Evolutionary conservation across 2,113 vertebrate species (phyloP).

Genomic region (Platichthys flesus): DNA sequence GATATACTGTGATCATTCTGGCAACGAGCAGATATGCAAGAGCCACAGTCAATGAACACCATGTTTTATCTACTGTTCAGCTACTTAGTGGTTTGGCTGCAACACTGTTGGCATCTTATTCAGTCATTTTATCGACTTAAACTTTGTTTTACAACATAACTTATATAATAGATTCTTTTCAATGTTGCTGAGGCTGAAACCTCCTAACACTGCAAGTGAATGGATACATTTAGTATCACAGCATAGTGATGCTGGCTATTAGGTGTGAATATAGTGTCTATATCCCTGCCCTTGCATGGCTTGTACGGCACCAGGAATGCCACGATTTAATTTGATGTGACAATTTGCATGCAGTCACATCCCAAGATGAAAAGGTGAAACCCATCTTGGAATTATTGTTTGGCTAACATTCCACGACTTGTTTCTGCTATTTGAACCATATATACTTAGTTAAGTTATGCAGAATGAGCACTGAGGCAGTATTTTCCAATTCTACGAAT

Average conservation of each 20-base stretch:
- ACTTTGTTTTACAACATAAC: neutral
- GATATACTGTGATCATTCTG: conserved; percentile 13
- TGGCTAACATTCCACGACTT: conserved; percentile 4
- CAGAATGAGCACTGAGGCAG: neutral
- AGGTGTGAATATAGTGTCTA: conserved; percentile 76
- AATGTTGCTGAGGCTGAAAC: conserved; percentile 31
- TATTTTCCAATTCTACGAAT: neutral
- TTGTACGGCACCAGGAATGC: conserved; percentile 43
- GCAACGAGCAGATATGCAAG: conserved; percentile 17
- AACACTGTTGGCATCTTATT: neutral
- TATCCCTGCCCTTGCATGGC: conserved; percentile 77
- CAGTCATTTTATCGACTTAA: conserved; percentile 14
- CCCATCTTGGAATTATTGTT: conserved; percentile 47
- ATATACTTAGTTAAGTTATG: neutral
- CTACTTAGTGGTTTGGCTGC: conserved; percentile 15
- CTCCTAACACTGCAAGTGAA: conserved; percentile 25
- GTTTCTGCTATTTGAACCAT: neutral
- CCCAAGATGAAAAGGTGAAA: conserved; percentile 48
- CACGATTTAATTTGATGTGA: conserved; percentile 38
- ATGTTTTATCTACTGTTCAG: neutral
- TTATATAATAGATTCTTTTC: neutral
- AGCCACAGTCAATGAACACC: conserved; percentile 6
- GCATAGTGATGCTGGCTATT: conserved; percentile 37
- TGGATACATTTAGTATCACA: conserved; percentile 5
- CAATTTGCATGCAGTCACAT: conserved; percentile 79